Percentiles rank a stretch among this genome's conserved stretches.
Conservation (phyloP, 2,888 invertebrate genomes). For the Caenorhabditis drosophilae region DNA sequence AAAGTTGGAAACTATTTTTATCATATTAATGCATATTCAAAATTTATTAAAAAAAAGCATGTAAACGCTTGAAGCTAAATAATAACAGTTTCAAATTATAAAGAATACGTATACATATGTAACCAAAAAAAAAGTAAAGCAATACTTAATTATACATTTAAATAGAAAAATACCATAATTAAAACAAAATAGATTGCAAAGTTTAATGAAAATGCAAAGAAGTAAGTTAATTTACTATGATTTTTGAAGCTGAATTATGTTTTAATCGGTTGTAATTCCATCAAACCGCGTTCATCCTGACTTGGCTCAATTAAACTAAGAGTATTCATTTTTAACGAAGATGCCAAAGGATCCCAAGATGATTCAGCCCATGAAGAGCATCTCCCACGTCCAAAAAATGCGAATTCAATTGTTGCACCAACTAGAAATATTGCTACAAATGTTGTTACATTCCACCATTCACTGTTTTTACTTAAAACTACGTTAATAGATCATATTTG, state of each 20-base stretch:
- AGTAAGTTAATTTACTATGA: too few species aligned
- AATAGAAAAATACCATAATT: too few species aligned
- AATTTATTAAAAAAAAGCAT: not conserved
- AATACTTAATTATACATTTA: too few species aligned
- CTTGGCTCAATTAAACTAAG: conserved; percentile 41
- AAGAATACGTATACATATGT: not conserved
- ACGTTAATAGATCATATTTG: too few species aligned
- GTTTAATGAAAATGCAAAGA: too few species aligned
- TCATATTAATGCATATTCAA: not conserved
- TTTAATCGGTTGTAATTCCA: conserved; percentile 32
- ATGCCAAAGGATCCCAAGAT: conserved; percentile 58
- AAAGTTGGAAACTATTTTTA: not conserved
- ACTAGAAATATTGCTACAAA: conserved; percentile 44
- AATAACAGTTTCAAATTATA: not conserved
- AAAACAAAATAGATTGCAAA: too few species aligned
- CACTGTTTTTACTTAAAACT: conserved; percentile 40
- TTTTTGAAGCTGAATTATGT: too few species aligned
- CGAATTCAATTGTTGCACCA: conserved; percentile 51
- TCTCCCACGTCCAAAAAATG: conserved; percentile 56
- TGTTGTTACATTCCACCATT: conserved; percentile 56
- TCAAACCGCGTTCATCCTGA: conserved; percentile 48
- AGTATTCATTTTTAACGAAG: conserved; percentile 43
- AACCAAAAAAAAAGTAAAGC: too few species aligned
- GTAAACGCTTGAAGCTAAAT: too few species aligned
- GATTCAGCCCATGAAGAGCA: conserved; percentile 57